These are phyloP conservation scores for Drosophila lutescens DNA, from an alignment of 2,888 invertebrate species.

Conservation along the genomic window DNA sequence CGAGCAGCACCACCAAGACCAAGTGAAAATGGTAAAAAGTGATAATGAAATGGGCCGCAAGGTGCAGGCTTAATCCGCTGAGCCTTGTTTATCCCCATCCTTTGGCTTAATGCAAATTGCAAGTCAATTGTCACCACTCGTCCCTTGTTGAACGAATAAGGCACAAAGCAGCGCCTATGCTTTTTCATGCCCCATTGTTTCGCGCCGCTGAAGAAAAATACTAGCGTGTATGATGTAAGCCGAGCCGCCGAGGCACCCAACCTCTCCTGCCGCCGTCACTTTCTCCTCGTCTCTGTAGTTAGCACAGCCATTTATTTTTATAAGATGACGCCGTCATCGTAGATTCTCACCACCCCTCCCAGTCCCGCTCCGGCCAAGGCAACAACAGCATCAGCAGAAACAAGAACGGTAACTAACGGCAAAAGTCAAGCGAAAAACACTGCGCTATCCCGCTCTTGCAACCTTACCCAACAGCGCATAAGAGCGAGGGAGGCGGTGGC, in stretches of 20 bases:
- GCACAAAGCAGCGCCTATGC: conserved; percentile 5
- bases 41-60: conserved; percentile 69
- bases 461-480: conserved; percentile 64
- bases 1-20: conserved; percentile 17
- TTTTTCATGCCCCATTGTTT: conserved; percentile 56
- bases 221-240: conserved; percentile 71
- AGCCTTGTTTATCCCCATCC: conserved; percentile 25
- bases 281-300: conserved; percentile 52
- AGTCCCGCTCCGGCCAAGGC: conserved; percentile 12
- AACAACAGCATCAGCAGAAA: conserved; percentile 55
- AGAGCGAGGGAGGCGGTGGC: conserved; percentile 43
- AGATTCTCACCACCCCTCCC: conserved; percentile 18
- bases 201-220: conserved; percentile 62
- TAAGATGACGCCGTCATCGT: conserved; percentile 56
- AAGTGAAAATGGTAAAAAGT: conserved; percentile 68
- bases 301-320: conserved; percentile 71
- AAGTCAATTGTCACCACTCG: conserved; percentile 47
- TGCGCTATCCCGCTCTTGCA: conserved; percentile 39
- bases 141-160: conserved; percentile 22
- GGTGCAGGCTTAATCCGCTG: conserved; percentile 42
- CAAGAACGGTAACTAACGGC: conserved; percentile 61
- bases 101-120: conserved; percentile 31
- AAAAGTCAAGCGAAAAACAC: conserved; percentile 53
- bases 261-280: conserved; percentile 1
- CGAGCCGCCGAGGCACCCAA: conserved; percentile 36